Evolutionary conservation across 2,888 invertebrate genomes (phyloP).

Genomic region (Heteromurus nitidus): DNA sequence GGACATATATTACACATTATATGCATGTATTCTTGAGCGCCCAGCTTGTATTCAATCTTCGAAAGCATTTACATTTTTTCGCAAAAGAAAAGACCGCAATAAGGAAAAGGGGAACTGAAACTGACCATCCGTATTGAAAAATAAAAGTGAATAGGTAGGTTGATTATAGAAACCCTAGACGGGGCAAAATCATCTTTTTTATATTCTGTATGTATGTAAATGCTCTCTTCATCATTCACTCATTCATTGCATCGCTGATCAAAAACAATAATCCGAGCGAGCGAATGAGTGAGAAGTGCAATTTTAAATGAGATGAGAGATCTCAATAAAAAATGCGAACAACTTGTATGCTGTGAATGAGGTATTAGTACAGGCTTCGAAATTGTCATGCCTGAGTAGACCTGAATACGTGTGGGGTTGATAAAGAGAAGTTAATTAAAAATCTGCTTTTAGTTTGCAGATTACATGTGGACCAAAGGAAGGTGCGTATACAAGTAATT

Average conservation of each 20-base stretch:
- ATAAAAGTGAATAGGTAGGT: conserved; percentile 6
- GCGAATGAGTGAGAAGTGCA: background rate
- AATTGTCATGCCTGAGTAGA: conserved; percentile 4
- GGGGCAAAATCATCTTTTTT: background rate
- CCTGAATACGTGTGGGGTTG: conserved; percentile 10
- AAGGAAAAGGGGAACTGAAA: conserved; percentile 15
- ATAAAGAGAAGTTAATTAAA: conserved; percentile 23
- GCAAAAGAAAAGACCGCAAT: no score
- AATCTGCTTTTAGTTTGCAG: background rate
- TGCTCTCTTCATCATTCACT: background rate
- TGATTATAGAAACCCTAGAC: background rate
- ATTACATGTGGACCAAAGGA: background rate
- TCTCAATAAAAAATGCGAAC: background rate
- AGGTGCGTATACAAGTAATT: background rate
- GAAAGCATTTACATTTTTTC: background rate
- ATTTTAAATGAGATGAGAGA: background rate
- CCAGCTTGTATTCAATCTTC: conserved; percentile 16
- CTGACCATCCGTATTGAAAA: background rate
- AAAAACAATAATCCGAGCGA: conserved; percentile 30
- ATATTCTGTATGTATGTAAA: background rate
- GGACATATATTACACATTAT: no score
- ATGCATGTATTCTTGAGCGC: no score
- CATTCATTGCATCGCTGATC: conserved; percentile 9
- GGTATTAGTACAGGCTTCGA: background rate
- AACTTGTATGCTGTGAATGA: background rate